Evolutionary conservation across 2,113 vertebrate genomes (phyloP).

Genomic region (Melanocharis versteri): DNA sequence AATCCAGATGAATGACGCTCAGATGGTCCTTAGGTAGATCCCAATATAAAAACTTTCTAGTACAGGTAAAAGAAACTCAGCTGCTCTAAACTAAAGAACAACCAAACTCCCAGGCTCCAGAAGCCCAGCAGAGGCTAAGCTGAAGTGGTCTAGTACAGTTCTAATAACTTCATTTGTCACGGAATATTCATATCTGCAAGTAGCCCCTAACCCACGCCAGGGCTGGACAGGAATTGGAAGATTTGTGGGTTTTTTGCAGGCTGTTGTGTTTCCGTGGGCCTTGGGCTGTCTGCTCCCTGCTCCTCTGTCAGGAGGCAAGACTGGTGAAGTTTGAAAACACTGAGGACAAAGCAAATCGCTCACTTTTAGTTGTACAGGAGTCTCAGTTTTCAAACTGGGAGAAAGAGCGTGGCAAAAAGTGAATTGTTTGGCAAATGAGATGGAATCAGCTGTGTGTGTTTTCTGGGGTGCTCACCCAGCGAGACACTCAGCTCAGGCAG

Average conservation of each 20-base stretch:
- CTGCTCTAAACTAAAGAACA: not conserved
- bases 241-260: not conserved
- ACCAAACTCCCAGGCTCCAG: not conserved
- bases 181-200: not conserved
- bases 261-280: not conserved
- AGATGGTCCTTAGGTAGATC: not conserved
- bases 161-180: not conserved
- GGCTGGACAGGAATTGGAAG: not conserved
- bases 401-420: not conserved
- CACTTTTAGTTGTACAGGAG: not conserved
- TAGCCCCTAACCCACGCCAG: not conserved
- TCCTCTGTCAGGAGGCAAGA: not conserved
- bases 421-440: not conserved
- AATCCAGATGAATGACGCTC: not conserved
- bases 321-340: not conserved
- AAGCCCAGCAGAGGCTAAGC: not conserved
- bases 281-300: not conserved
- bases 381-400: not conserved
- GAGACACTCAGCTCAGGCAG: too few species aligned
- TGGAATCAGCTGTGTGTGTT: not conserved
- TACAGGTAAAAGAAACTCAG: not conserved
- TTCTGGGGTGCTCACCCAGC: not conserved
- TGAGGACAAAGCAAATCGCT: not conserved
- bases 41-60: not conserved
- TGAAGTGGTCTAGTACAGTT: not conserved